Evolutionary conservation across 1,140 invertebrate genomes (phyloP).

Genomic region (Procambarus clarkii): DNA sequence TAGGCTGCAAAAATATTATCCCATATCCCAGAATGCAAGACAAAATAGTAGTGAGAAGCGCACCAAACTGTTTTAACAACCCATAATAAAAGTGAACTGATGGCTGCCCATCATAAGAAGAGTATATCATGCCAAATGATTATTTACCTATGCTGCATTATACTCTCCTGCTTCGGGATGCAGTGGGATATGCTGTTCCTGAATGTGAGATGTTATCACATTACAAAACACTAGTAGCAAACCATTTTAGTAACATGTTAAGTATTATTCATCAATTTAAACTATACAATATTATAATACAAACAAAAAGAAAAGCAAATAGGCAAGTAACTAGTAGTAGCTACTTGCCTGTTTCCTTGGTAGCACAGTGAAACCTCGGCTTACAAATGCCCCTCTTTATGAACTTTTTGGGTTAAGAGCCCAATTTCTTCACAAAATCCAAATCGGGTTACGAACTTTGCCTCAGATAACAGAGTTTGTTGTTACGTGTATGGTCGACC

Average conservation of each 20-base stretch:
- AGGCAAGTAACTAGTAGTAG: no score
- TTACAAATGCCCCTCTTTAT: no score
- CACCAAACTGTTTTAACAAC: not conserved
- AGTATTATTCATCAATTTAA: not conserved
- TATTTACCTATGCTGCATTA: constrained; percentile 30
- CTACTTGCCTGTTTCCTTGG: no score
- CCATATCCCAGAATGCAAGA: not conserved
- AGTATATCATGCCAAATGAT: not conserved
- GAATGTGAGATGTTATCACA: constrained; percentile 13
- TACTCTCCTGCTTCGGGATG: constrained; percentile 26
- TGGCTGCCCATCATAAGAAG: not conserved
- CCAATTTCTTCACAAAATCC: no score
- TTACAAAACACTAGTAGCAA: not conserved
- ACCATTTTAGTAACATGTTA: no score
- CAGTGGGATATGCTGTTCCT: constrained; percentile 16
- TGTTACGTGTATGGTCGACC: no score
- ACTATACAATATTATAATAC: not conserved
- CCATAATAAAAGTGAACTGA: not conserved
- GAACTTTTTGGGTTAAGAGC: no score
- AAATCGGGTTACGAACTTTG: no score
- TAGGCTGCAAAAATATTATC: not conserved
- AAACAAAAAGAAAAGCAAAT: not conserved
- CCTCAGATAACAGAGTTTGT: no score
- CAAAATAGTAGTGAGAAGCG: not conserved
- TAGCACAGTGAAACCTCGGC: no score